Evolutionary conservation across 2,888 invertebrate genomes (phyloP).

Genomic region (Drosophila infuscata): DNA sequence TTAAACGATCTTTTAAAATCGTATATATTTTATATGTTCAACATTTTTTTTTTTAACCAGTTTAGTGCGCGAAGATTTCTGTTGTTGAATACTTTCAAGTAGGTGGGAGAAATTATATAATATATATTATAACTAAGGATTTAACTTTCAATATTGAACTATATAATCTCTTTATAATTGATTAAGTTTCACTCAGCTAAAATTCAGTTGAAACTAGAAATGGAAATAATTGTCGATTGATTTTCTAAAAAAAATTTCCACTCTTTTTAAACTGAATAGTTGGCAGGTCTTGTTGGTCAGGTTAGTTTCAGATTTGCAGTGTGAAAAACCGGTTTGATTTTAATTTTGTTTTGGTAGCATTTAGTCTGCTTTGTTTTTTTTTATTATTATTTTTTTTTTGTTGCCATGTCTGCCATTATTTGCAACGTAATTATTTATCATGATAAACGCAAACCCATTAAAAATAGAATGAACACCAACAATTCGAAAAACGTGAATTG

Average conservation of each 20-base stretch:
- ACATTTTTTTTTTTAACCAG: slow-evolving; percentile 14
- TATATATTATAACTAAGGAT: neutral
- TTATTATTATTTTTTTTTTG: slow-evolving; percentile 3
- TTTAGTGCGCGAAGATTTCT: slow-evolving; percentile 5
- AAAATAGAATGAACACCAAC: slow-evolving; percentile 11
- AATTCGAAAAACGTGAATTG: neutral
- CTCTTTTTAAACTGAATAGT: slow-evolving; percentile 8
- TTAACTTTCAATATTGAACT: neutral
- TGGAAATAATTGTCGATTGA: neutral
- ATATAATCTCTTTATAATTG: neutral
- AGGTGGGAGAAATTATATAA: neutral
- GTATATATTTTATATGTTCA: neutral
- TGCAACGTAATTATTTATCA: slow-evolving; percentile 35
- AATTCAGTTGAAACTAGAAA: neutral
- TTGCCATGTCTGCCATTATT: slow-evolving; percentile 24
- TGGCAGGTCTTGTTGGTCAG: slow-evolving; percentile 6
- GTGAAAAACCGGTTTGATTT: slow-evolving; percentile 54
- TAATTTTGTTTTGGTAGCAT: slow-evolving; percentile 28
- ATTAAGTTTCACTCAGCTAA: neutral
- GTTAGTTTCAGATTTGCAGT: slow-evolving; percentile 27
- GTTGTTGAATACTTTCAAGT: neutral
- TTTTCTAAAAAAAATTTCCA: neutral
- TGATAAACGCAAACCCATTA: slow-evolving; percentile 27
- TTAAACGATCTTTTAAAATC: neutral
- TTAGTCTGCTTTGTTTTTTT: slow-evolving; percentile 13